phyloP scores from a whole-genome alignment of 2,888 invertebrate species.

The Aporophyla nigra region DNA sequence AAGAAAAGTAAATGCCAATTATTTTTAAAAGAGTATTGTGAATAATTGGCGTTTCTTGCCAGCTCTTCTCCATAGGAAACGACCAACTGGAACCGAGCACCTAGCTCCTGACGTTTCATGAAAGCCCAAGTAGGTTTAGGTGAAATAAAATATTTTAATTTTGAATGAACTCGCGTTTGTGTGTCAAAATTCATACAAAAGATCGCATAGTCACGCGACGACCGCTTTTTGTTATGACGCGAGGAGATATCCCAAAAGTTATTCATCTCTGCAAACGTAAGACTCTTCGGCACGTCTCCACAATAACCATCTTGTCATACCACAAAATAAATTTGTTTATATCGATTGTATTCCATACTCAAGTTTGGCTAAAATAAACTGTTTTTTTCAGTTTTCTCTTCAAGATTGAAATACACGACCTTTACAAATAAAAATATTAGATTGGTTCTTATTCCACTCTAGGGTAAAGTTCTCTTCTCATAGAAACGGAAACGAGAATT shows the following conservation, averaged over 20 bases:
- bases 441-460: background rate
- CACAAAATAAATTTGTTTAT: background rate
- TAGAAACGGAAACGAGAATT: background rate
- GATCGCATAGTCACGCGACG: background rate
- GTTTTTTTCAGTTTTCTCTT: background rate
- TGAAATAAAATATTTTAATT: too few relatives aligned
- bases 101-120: too few relatives aligned
- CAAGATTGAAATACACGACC: background rate
- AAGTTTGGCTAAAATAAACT: background rate
- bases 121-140: too few relatives aligned
- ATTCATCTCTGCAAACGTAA: background rate
- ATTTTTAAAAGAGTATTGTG: too few relatives aligned
- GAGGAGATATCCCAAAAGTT: background rate
- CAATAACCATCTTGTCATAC: background rate
- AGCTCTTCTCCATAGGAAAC: too few relatives aligned
- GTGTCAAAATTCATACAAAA: too few relatives aligned
- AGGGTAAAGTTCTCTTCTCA: background rate
- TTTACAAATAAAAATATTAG: background rate
- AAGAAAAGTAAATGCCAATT: too few relatives aligned
- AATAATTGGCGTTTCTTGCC: too few relatives aligned
- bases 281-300: background rate
- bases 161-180: too few relatives aligned
- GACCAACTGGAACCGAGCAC: too few relatives aligned
- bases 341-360: background rate
- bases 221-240: background rate